Evolutionary conservation across 2,797 vertebrate species (phyloP), one percentile per base, ranked within the genome.

Genomic region (Setipinna tenuifilis): DNA sequence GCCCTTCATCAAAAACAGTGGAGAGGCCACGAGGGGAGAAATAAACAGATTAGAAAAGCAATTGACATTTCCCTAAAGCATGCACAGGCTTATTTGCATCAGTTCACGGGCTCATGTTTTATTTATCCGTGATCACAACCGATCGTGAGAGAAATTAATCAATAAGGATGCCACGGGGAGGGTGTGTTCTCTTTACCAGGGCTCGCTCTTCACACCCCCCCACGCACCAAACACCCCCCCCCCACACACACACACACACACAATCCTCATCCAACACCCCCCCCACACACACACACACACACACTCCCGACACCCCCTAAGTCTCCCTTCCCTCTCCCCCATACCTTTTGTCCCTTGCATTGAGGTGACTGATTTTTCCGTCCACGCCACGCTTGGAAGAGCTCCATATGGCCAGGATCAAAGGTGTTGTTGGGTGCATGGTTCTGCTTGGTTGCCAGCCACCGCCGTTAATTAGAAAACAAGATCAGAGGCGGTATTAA

Each of bases 401-500:
- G 93, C 94, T 95, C 95, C 95, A 96, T 96, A 96, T 96, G 95
- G 95, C 94, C 92, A 91, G 95, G 95, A 96, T 96, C 95, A 96
- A 96, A 96, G 95, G 95, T 96, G 95, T 96, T 94, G 95, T 94
- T 93, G 94, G 95, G 95, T 95, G 95, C 95, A 95, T 90, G 93
- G 94, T 95, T 96, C 95, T 95, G 95, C 95, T 96, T 95, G 93
- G 94, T 95, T 95, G 95, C 94, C 95, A 96, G 95, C 95, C 94
- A 95, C 95, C 93, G 93, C 93, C 93, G 94, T 96, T 96, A 96
- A 96, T 96, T 96, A 96, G 95, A 95, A 96, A 96, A 96, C 95
- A 96, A 95, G 95, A 96, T 96, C 95, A 95, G 95, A 96, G 95
- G 95, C 95, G 94, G 95, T 95, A 96, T 96, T 95, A 96, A 96